Evolutionary conservation across 2,888 invertebrate species (phyloP), one percentile per base, ranked within the genome.

Genomic region (Pyrrhosoma nymphula): DNA sequence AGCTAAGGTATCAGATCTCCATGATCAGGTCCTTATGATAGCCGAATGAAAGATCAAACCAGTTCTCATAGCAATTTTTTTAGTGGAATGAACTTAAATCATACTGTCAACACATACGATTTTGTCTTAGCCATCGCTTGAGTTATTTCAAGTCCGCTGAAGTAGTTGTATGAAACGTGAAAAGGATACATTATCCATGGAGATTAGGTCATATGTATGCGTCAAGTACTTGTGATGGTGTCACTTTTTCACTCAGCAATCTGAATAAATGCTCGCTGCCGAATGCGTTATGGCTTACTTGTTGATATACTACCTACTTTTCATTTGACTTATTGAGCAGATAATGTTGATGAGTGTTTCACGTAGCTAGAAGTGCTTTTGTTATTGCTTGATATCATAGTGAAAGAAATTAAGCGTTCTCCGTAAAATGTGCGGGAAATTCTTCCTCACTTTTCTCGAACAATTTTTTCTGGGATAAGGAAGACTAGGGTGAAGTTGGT

Each of bases 31-130:
- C 30, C 35, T 82, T 82, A 30, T 35, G 35, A 82, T 82, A 82
- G 82, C 35, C 12, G 82, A 82, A 82, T 82, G 23, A 16, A 82
- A 35, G 12, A 82, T 35, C 82, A 82, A 82, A 82, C 82, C 82
- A 18, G 82, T 82, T 82, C 35, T 82, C 82, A 35, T 35, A 35
- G 30, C 82, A 82, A 82, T 82, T 82, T 82, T 82, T 82, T 82
- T 12, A 14, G 69, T n/a, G n/a, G 30, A 82, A 35, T 8, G 82
- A 12, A 35, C 82, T 16, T 82, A 35, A 82, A 82, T 82, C 82
- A 82, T 82, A 35, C 82, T 14, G 82, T 82, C 82, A 82, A 18
- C 30, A 35, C 82, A 14, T 30, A 82, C 35, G 35, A 82, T 82
- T 82, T 82, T 35, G 82, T 82, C 82, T 14, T 26, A 35, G 30